Conservation (phyloP, 2,113 vertebrate species). For the Triplophysa tibetana region DNA sequence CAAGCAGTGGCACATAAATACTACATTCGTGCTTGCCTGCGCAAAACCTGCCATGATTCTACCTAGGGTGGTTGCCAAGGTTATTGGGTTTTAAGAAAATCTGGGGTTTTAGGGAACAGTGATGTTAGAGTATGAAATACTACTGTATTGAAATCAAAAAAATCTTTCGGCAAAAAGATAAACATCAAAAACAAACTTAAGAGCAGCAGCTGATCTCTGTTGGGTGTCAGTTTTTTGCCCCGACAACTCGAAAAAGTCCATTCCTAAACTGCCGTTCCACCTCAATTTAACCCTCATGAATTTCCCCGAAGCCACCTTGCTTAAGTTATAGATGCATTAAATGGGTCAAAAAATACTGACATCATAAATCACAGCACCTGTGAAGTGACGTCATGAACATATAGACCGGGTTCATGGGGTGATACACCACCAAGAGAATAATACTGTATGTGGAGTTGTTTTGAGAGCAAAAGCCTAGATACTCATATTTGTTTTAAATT, state of each 20-base stretch:
- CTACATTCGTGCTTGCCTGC: background rate
- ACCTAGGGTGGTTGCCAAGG: background rate
- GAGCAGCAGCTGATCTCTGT: background rate
- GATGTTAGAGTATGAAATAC: too few relatives aligned
- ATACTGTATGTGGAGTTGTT: too few relatives aligned
- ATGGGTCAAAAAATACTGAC: constrained; percentile 29
- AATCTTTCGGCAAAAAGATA: background rate
- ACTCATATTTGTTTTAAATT: too few relatives aligned
- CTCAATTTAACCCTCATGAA: constrained; percentile 25
- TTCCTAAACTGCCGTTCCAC: background rate
- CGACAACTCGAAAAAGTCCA: background rate
- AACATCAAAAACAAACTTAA: background rate
- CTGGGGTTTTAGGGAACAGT: too few relatives aligned
- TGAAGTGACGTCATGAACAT: background rate
- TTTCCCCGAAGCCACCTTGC: background rate
- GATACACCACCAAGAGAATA: background rate
- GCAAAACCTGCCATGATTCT: background rate
- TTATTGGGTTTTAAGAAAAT: background rate
- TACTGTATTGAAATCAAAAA: too few relatives aligned
- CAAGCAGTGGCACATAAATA: background rate
- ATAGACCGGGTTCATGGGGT: background rate
- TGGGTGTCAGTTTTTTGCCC: background rate
- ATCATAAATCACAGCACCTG: constrained; percentile 20
- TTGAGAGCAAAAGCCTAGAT: too few relatives aligned
- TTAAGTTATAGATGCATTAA: constrained; percentile 11